Evolutionary conservation across 1,140 invertebrate genomes (phyloP).

Genomic region (Drosophila mojavensis): DNA sequence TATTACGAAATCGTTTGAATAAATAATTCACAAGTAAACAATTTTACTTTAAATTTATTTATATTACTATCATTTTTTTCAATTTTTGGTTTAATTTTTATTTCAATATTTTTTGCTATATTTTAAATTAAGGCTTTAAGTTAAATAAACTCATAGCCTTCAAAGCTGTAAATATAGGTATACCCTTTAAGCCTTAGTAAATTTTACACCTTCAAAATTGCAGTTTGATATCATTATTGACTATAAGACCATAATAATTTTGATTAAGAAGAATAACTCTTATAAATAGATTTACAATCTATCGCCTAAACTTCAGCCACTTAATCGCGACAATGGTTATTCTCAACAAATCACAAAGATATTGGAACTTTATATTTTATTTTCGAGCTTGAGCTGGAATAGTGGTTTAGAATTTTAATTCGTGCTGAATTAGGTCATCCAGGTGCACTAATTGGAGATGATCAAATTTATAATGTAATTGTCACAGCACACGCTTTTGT

Average conservation of each 20-base stretch:
- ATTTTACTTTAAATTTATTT: too few species aligned
- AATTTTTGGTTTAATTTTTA: too few species aligned
- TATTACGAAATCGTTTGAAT: too few species aligned
- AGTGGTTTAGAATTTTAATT: conserved; percentile 88
- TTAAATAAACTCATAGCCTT: conserved; percentile 86
- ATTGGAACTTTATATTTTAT: conserved; percentile 91
- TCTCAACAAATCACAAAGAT: conserved; percentile 91
- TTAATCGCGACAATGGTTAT: conserved; percentile 86
- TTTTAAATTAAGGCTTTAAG: conserved; percentile 86
- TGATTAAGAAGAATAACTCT: conserved; percentile 84
- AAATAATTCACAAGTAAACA: too few species aligned
- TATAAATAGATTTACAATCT: conserved; percentile 86
- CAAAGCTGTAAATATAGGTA: conserved; percentile 86
- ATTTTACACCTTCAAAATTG: conserved; percentile 85
- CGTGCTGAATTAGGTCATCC: conserved; percentile 88
- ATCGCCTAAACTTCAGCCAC: conserved; percentile 85
- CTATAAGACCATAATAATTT: conserved; percentile 81
- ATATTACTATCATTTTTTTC: too few species aligned
- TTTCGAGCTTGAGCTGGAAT: conserved; percentile 88
- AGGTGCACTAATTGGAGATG: conserved; percentile 87
- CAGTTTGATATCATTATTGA: conserved; percentile 85
- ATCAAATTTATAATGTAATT: conserved; percentile 90
- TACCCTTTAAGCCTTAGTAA: conserved; percentile 84
- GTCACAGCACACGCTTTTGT: conserved; percentile 90
- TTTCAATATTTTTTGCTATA: too few species aligned